Evolutionary conservation across 1,140 invertebrate genomes (phyloP), one percentile per base, ranked within the genome.

Genomic region (Macrostomum lignano): DNA sequence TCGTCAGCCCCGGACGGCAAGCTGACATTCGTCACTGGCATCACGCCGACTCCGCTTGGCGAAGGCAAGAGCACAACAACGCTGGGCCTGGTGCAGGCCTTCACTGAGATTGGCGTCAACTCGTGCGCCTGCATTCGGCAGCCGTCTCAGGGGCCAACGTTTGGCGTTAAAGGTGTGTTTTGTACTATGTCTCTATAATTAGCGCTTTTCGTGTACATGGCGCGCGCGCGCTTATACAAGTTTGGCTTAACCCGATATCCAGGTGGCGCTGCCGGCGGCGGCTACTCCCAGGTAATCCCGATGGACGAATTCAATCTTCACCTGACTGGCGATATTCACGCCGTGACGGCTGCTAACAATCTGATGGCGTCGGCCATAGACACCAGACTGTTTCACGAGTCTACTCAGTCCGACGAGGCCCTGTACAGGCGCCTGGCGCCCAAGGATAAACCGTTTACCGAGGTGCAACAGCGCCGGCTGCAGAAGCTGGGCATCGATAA

Each of bases 281-380:
- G 84, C 14, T 93, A 93, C 56, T 66, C 67, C 10, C 67, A 81
- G 64, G 81, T 94, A 0, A 93, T 96, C 44, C 88, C 91, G 1
- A 98, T 98, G 91, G 86, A 96, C 59, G 91, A 96, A 46, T 93
- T 98, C 52, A 98, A 98, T 60, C 66, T 98, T 7, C 91, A 98
- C 57, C 61, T 98, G 29, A 98, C 88, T 5, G 91, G 86, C 11
- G 91, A 98, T 49, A 93, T 96, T 41, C 91, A 98, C 55, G 88
- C 88, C 0, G 74, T 98, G 3, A 75, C 76, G 1, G 84, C 82
- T 3, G 88, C 91, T 5, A 93, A 96, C 57, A 98, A 98, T 61
- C 61, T 98, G 4, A 54, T 96, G 1, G 82, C 88, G 13, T 86
- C 67, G 14, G 64, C 65, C 34, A 60, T 70, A 38, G 84, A 93